Evolutionary conservation across 2,113 vertebrate species (phyloP), one percentile per base, ranked within the genome.

Genomic region (Mugil cephalus): DNA sequence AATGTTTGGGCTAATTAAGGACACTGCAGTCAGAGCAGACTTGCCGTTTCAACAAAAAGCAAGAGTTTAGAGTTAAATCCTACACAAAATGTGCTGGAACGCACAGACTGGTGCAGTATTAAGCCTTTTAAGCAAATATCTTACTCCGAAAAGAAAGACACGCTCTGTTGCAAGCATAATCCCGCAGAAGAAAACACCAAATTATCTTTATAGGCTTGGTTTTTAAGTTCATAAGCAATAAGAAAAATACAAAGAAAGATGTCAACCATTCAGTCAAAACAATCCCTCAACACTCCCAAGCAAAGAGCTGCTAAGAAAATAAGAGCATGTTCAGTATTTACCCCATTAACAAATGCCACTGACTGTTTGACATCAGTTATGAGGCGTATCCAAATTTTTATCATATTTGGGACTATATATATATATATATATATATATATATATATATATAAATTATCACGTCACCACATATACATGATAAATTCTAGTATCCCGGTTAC

Each of bases 1-100:
- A 58, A 78, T 77, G 84, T 89, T 88, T 84, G 56, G 80, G 71
- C 84, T 87, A 79, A 88, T 89, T 88, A 87, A 88, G 69, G 73
- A 83, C 79, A 30, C 73, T 50, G 64, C 59, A 82, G 72, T 58
- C 47, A 7, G 17, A 36, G 61, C 19, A 30, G 68, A 79, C 77
- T 63, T 77, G 55, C 58, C 17, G 58, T 46, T 76, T 83, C 43
- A 34, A 75, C 43, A 73, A 79, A 79, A 80, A 86, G 21, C 42
- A 74, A 75, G 46, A 58, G 21, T 74, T 87, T 43, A 60, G 10
- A 45, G 18, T 46, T 19, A 81, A 81, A 85, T 65, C 64, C 58
- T 63, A 40, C 65, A 65, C 42, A 39, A 61, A 82, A 80, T 74
- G 64, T 71, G 73, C 66, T 69, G 10, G 14, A 79, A 70, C 59